Evolutionary conservation across 2,888 invertebrate genomes (phyloP), one percentile per base, ranked within the genome.

Genomic region (Coronaproctus castanopsis): DNA sequence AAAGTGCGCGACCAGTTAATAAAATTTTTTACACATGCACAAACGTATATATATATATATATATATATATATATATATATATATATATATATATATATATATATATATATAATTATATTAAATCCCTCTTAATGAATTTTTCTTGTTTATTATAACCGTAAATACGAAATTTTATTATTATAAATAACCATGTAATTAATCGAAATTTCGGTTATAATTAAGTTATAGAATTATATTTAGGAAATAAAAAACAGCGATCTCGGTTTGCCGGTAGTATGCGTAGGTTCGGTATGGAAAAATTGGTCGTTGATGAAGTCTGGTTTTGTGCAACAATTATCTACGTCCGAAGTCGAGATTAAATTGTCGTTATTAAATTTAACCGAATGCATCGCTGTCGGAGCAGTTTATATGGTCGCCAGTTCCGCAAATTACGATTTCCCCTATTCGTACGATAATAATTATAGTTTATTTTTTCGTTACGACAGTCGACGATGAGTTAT

Each of bases 271-370:
- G 79, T 96, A 0, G 82, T 92, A 0, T 95, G 93, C 70, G 89
- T 95, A 0, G 96, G 96, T 0, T 92, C 92, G 0, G 92, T 97
- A 1, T 97, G 91, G 88, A 80, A 86, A 63, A 93, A 93, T 69
- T 97, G 93, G 92, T 74, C 80, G 2, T 76, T 85, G 23, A 70
- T 97, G 62, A 77, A 82, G 67, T 74, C 79, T 2, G 90, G 88
- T 0, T 83, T 88, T 65, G 68, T 80, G 2, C 67, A 71, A 1
- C 77, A 78, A 62, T 70, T 86, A 18, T 5, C 52, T 19, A 55
- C 55, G 18, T 52, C 51, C 1, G 20, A 20, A 14, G 18, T 59
- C 8, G 24, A 61, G 2, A 52, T 74, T 8, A 77, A 80, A 66
- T 68, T 85, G 21, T 76, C 78, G 2, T 72, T 93, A 10, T 74